Evolutionary conservation across 2,797 vertebrate genomes (phyloP).

Genomic region (Phataginus tetradactyla): DNA sequence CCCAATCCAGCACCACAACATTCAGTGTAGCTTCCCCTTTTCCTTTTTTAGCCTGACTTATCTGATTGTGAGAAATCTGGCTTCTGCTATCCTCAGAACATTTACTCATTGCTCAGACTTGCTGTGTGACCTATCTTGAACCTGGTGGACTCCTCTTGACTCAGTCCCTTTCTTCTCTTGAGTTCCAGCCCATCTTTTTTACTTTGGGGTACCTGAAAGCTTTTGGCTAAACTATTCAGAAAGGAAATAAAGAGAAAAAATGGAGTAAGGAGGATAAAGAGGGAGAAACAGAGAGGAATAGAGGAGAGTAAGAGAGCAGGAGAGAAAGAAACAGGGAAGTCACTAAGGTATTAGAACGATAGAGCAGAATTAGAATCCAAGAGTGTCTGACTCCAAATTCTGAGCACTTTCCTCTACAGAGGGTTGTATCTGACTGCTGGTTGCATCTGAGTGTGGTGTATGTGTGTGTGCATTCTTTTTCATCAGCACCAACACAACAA

Average conservation of each 20-base stretch:
- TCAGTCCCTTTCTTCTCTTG: background rate
- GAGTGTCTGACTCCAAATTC: background rate
- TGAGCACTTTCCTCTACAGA: background rate
- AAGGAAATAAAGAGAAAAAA: background rate
- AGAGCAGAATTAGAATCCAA: background rate
- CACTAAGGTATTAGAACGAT: background rate
- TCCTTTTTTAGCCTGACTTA: background rate
- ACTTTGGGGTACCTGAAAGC: rapidly evolving
- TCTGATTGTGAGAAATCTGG: background rate
- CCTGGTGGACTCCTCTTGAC: too few relatives aligned
- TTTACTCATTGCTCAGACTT: background rate
- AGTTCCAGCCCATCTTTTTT: background rate
- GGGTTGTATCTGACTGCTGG: rapidly evolving
- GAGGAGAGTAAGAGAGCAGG: background rate
- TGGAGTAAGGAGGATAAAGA: background rate
- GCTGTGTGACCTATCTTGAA: background rate
- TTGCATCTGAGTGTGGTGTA: background rate
- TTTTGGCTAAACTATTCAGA: background rate
- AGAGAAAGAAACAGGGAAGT: background rate
- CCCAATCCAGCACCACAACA: rapidly evolving
- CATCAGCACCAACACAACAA: background rate
- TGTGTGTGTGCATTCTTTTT: background rate
- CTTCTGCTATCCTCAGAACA: rapidly evolving
- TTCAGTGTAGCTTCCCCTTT: rapidly evolving
- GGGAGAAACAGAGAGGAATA: background rate